These are phyloP conservation scores for Boloria selene DNA, from an alignment of 2,888 invertebrate species.

Conservation along the genomic window DNA sequence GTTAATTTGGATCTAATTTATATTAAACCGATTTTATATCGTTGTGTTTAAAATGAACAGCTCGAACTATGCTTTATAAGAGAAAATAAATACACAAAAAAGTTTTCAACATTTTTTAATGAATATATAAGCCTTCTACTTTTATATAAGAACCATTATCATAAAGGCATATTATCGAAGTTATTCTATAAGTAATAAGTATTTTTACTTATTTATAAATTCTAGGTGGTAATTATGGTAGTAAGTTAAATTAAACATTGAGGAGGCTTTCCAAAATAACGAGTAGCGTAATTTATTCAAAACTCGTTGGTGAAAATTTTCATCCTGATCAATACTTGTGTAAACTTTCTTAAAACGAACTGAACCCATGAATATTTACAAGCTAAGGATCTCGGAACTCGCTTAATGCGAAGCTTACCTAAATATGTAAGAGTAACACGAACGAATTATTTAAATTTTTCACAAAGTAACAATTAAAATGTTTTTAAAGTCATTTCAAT, in stretches of 20 bases:
- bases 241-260: constrained; percentile 6
- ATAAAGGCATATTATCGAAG: too few relatives aligned
- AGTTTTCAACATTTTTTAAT: too few relatives aligned
- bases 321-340: constrained; percentile 25
- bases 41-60: too few relatives aligned
- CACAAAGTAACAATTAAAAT: neutral
- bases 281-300: constrained; percentile 18
- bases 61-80: too few relatives aligned
- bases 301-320: constrained; percentile 22
- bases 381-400: constrained; percentile 13
- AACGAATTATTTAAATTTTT: neutral
- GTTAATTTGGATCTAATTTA: too few relatives aligned
- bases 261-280: constrained; percentile 3
- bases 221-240: neutral
- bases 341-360: constrained; percentile 27
- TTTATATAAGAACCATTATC: too few relatives aligned
- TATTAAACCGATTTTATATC: too few relatives aligned
- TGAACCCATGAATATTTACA: constrained; percentile 26
- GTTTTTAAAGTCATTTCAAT: too few relatives aligned
- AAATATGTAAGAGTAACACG: constrained; percentile 5
- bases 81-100: too few relatives aligned
- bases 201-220: too few relatives aligned
- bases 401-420: constrained; percentile 3
- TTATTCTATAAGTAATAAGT: too few relatives aligned
- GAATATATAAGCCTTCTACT: too few relatives aligned